Conservation (phyloP, 2,113 vertebrate species). For the Cygnus atratus region DNA sequence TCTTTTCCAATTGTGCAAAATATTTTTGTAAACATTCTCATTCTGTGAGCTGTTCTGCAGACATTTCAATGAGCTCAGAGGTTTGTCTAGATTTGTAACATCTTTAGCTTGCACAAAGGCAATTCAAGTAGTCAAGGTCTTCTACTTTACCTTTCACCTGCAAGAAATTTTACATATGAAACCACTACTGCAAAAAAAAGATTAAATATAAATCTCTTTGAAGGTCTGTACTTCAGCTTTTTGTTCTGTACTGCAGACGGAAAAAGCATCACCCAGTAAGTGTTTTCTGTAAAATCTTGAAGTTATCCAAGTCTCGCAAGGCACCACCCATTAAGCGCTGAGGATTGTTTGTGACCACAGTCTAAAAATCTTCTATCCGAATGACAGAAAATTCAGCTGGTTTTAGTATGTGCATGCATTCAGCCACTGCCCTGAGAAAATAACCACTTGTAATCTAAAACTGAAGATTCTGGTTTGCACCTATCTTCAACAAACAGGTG, state of each 20-base stretch:
- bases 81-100: background rate
- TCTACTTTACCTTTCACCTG: background rate
- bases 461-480: background rate
- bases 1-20: background rate
- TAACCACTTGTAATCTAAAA: background rate
- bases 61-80: background rate
- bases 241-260: background rate
- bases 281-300: background rate
- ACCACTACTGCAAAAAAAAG: background rate
- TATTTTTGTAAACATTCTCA: background rate
- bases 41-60: background rate
- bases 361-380: background rate
- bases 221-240: background rate
- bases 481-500: constrained; percentile 65
- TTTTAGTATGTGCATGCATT: background rate
- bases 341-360: background rate
- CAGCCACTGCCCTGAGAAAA: constrained; percentile 30
- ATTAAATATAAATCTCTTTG: constrained; percentile 10
- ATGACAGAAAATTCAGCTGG: background rate
- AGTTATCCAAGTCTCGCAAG: background rate
- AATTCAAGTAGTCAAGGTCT: background rate
- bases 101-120: background rate
- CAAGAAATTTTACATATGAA: constrained; percentile 1
- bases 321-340: constrained; percentile 7
- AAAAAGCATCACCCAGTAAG: background rate